Percentiles rank a stretch among this genome's conserved stretches.
These are phyloP conservation scores for Drosophila tropicalis DNA, from an alignment of 1,140 invertebrate species.

Conservation along the genomic window DNA sequence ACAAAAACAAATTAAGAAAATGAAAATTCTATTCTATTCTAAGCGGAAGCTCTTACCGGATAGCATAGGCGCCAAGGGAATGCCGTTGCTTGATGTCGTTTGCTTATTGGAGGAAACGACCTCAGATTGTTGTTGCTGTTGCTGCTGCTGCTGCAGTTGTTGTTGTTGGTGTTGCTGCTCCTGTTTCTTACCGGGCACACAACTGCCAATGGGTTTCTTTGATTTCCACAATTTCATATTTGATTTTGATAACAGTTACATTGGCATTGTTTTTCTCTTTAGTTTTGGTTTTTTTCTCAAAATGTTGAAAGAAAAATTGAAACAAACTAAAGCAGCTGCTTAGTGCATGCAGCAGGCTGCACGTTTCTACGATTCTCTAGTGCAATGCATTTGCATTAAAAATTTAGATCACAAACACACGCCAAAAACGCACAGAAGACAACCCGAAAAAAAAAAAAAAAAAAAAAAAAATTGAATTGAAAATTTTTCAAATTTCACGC, in stretches of 20 bases:
- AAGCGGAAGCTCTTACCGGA: conserved; percentile 63
- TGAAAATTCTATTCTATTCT: conserved; percentile 17
- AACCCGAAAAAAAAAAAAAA: conserved; percentile 8
- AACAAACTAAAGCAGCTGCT: conserved; percentile 11
- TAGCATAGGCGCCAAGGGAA: conserved; percentile 75
- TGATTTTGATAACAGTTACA: neutral
- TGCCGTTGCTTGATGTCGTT: conserved; percentile 57
- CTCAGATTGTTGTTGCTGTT: conserved; percentile 43
- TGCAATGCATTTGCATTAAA: conserved; percentile 17
- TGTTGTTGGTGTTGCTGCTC: conserved; percentile 34
- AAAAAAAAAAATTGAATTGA: conserved; percentile 27
- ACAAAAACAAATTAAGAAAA: neutral
- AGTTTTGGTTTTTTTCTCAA: neutral
- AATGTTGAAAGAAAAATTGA: neutral
- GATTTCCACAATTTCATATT: conserved; percentile 81
- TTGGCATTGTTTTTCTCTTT: neutral
- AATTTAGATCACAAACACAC: conserved; percentile 53
- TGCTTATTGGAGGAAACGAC: conserved; percentile 20
- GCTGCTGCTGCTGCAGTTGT: conserved; percentile 48
- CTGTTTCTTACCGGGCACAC: conserved; percentile 70
- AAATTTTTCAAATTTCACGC: conserved; percentile 45
- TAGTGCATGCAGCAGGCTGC: neutral
- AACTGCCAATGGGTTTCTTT: conserved; percentile 77
- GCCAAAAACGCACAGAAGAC: neutral
- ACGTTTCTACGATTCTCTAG: conserved; percentile 10